Evolutionary conservation across 2,888 invertebrate species (phyloP).

Genomic region (Choreutis nemorana): DNA sequence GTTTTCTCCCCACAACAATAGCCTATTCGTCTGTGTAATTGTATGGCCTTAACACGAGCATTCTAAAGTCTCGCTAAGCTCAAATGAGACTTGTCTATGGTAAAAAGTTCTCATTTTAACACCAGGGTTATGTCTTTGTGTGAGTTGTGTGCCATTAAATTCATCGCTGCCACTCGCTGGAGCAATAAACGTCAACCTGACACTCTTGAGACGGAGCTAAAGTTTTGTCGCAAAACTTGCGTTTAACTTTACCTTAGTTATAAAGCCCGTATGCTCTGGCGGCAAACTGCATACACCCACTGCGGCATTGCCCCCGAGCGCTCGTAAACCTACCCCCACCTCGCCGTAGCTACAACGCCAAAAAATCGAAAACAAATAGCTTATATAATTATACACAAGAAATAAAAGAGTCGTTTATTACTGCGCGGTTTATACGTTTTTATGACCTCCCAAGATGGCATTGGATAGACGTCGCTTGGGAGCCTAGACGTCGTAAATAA

Average conservation of each 20-base stretch:
- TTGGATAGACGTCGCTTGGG: slow-evolving; percentile 52
- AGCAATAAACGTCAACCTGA: slow-evolving; percentile 20
- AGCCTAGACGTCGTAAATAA: slow-evolving; percentile 64
- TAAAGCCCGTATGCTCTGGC: slow-evolving; percentile 7
- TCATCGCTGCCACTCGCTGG: slow-evolving; percentile 19
- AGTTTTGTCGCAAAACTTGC: slow-evolving; percentile 9
- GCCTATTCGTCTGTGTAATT: slow-evolving; percentile 25
- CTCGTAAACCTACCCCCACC: slow-evolving; percentile 30
- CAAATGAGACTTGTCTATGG: slow-evolving; percentile 28
- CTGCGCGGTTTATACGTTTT: slow-evolving; percentile 44
- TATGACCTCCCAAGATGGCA: slow-evolving; percentile 47
- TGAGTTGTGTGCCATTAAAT: slow-evolving; percentile 19
- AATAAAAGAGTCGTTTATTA: slow-evolving; percentile 54
- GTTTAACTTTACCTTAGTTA: slow-evolving; percentile 13
- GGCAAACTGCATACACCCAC: slow-evolving; percentile 7
- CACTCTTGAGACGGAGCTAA: slow-evolving; percentile 12
- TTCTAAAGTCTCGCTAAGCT: slow-evolving; percentile 22
- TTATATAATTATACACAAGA: slow-evolving; percentile 50
- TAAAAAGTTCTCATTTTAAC: slow-evolving; percentile 31
- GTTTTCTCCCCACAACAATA: slow-evolving; percentile 32
- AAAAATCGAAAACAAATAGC: slow-evolving; percentile 37
- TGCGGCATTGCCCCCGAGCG: slow-evolving; percentile 18
- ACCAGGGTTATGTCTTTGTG: slow-evolving; percentile 16
- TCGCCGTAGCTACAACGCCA: slow-evolving; percentile 11
- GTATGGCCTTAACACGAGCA: slow-evolving; percentile 18